Evolutionary conservation across 2,888 invertebrate species (phyloP), one percentile per base, ranked within the genome.

Genomic region (Lysandra bellargus): DNA sequence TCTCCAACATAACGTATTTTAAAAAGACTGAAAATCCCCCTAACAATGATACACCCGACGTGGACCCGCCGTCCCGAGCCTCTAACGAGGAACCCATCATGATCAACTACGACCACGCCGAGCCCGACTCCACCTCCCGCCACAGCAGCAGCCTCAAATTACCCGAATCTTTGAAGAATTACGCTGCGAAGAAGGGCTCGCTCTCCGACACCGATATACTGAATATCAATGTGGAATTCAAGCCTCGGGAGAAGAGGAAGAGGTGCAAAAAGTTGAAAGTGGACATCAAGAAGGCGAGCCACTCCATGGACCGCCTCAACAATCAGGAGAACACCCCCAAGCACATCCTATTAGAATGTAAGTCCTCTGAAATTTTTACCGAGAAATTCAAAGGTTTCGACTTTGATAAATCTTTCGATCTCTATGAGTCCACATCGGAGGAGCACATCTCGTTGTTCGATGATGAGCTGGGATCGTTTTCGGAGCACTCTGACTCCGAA

Each of bases 1-100:
- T 94, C 78, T 93, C 93, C 5, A 93, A 92, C 82, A 94, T 94
- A 75, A 89, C 86, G 2, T 94, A 94, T 83, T 94, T 94, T 81
- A 88, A 92, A 37, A 93, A 92, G 83, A 84, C 92, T 9, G 91
- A 85, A 0, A 88, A 88, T 0, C 80, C 81, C 0, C 83, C 83
- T 3, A 81, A 81, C 53, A 84, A 80, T 76, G 78, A 60, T 60
- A 44, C 79, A 44, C 79, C 78, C 80, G 82, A 80, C 80, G 80
- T 82, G 6, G 82, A 81, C 0, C 80, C 83, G 0, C 80, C 83
- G 30, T 83, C 80, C 40, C 81, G 81, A 2, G 84, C 85, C 7
- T 81, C 85, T 0, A 82, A 82, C n/a, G 84, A 87, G 0, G 84
- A 87, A 7, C 79, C 85, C 0, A 83, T 84, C 49, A 84, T 84